Evolutionary conservation across 1,140 invertebrate genomes (phyloP), one percentile per base, ranked within the genome.

Genomic region (Eumeta japonica): DNA sequence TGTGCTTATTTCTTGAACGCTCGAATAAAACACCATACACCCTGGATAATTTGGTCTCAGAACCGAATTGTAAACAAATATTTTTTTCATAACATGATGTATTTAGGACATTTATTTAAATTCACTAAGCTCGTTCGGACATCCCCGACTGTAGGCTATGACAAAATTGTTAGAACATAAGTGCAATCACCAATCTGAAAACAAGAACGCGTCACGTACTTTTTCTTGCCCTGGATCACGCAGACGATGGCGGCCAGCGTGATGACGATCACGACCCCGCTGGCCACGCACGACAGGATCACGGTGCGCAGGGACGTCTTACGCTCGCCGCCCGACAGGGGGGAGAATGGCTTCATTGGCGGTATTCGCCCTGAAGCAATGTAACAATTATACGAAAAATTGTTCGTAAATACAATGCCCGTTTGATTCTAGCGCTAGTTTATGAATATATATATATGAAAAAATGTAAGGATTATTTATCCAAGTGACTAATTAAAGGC

Each of bases 241-340:
- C 67, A 73, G 12, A 65, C 43, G 4, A 73, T 50, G 0, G 63
- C 55, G 0, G 62, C 66, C 3, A 73, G 46, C 9, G 63, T 58
- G 24, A 58, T 58, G 9, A 71, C 50, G 3, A 73, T 46, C 16
- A 73, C 49, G 1, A 65, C 45, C 0, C 58, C 70, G 37, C 64
- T 66, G 9, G 68, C 66, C 12, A 58, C 63, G 24, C 62, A 61
- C 16, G 66, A 68, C 36, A 71, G 58, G 15, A 75, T 55, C 30
- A 68, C 61, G 0, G 68, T 63, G n/a, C 63, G 54, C 35, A 62
- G 39, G 10, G 51, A 52, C 14, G 35, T 38, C 28, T 43, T 37
- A 4, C 52, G 52, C 20, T 55, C 64, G 16, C 44, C 52, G 28
- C 70, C 70, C 16, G 59, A 47, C 10, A 64, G 47, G 1, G 70